Conservation (phyloP, 2,797 vertebrate species). For the Botia almorhae region DNA sequence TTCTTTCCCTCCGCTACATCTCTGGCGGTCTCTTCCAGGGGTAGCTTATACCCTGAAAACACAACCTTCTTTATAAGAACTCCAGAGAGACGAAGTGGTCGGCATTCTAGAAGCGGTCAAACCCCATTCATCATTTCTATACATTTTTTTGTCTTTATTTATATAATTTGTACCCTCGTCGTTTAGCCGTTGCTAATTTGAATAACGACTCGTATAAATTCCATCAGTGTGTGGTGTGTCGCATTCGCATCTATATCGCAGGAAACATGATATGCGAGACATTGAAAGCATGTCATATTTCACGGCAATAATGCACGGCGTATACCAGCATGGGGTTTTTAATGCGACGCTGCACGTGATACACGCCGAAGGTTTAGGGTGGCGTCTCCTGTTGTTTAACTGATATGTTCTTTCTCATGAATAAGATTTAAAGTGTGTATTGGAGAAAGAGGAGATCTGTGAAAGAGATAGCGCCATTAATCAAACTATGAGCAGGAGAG, state of each 20-base stretch:
- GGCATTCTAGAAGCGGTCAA: conserved; percentile 65
- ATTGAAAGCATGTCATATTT: conserved; percentile 29
- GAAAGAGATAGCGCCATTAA: conserved; percentile 47
- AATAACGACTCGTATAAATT: conserved; percentile 37
- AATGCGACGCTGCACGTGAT: conserved; percentile 9
- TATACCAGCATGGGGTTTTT: conserved; percentile 25
- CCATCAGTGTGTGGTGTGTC: conserved; percentile 23
- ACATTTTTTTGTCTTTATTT: conserved; percentile 69
- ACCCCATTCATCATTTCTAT: conserved; percentile 79
- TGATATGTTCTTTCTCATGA: conserved; percentile 33
- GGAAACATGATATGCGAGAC: conserved; percentile 24
- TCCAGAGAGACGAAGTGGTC: conserved; percentile 74
- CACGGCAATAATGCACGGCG: conserved; percentile 26
- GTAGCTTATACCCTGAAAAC: conserved; percentile 66
- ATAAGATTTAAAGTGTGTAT: conserved; percentile 43
- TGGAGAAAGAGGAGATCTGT: conserved; percentile 44
- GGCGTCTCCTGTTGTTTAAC: conserved; percentile 43
- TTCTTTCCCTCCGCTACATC: conserved; percentile 69
- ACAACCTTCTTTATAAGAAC: conserved; percentile 75
- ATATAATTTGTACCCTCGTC: conserved; percentile 37
- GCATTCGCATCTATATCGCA: conserved; percentile 7
- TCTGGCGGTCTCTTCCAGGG: conserved; percentile 69
- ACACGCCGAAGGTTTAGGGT: conserved; percentile 23
- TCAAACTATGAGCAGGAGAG: conserved; percentile 35
- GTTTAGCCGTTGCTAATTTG: conserved; percentile 25